Conservation (phyloP, 2,797 vertebrate species). For the Pitangus sulphuratus region DNA sequence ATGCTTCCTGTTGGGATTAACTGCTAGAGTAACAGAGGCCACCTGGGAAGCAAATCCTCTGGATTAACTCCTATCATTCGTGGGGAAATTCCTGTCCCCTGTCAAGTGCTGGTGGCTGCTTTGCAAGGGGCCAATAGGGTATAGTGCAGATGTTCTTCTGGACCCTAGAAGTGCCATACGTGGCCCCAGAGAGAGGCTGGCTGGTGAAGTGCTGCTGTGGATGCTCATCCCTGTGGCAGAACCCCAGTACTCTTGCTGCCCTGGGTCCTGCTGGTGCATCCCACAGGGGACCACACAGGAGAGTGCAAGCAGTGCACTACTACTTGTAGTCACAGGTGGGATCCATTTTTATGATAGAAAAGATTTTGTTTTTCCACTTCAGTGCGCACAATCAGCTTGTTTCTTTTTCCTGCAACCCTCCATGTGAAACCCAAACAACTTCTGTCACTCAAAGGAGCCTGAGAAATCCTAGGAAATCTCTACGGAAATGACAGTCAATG, state of each 20-base stretch:
- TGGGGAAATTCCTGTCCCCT: not conserved
- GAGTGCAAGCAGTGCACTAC: not conserved
- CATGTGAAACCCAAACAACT: not conserved
- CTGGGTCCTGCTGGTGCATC: not conserved
- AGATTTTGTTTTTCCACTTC: not conserved
- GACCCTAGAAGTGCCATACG: accelerated
- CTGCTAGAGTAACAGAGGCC: not conserved
- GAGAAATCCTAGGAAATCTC: not conserved
- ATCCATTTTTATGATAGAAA: not conserved
- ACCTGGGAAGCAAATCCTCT: not conserved
- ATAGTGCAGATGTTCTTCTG: not conserved
- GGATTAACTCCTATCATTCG: not conserved
- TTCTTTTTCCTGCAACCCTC: not conserved
- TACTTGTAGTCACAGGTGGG: accelerated
- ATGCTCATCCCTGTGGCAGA: accelerated
- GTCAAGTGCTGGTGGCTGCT: not conserved
- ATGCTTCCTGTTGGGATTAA: not conserved
- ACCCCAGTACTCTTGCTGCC: not conserved
- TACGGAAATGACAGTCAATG: accelerated
- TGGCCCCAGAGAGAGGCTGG: not conserved
- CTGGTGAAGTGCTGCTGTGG: accelerated
- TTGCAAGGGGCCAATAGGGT: not conserved
- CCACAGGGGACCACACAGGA: not conserved
- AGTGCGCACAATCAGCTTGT: not conserved
- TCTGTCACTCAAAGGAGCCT: not conserved